Evolutionary conservation across 2,888 invertebrate species (phyloP), one percentile per base, ranked within the genome.

Genomic region (Atethmia centrago): DNA sequence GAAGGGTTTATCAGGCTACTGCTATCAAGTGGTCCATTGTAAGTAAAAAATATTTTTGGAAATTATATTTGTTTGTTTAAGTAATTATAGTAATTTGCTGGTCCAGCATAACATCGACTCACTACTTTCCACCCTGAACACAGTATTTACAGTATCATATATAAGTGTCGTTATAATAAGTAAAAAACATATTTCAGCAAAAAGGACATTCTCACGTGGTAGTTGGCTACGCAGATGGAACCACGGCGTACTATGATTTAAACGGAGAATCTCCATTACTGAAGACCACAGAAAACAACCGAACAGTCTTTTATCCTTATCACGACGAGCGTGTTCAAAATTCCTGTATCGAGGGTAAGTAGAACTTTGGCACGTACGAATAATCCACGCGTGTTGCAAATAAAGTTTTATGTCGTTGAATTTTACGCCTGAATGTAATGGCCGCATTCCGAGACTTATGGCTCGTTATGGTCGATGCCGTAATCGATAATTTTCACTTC

Each of bases 201-300:
- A 92, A 93, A 83, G 96, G 95, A 0, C 97, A 97, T 85, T 92
- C 93, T 14, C 92, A 94, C 49, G 92, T 98, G 62, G 96, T 97
- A n/a, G 98, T 97, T 3, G 98, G 98, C 3, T 98, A 97, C 88
- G 95, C 97, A 0, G 97, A 97, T 89, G 98, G 98, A 0, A 94
- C 97, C 47, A 96, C 97, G 3, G 97, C 97, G 7, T 90, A 97
- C n/a, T 98, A 97, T 94, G 96, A 98, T 89, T 86, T 98, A 28
- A 91, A 89, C 0, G 93, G 93, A 2, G 92, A 94, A 25, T 97
- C 97, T 0, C 94, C 96, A 1, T 86, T 97, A 16, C 88, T 97
- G 61, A 92, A 88, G 63, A 91, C 87, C 8, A 90, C 90, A 62
- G 91, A 94, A 74, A 90, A 93, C 47, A 95, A 92, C 7, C 89